Evolutionary conservation across 2,797 vertebrate species (phyloP).

Genomic region (Odontamblyopus rebecca): DNA sequence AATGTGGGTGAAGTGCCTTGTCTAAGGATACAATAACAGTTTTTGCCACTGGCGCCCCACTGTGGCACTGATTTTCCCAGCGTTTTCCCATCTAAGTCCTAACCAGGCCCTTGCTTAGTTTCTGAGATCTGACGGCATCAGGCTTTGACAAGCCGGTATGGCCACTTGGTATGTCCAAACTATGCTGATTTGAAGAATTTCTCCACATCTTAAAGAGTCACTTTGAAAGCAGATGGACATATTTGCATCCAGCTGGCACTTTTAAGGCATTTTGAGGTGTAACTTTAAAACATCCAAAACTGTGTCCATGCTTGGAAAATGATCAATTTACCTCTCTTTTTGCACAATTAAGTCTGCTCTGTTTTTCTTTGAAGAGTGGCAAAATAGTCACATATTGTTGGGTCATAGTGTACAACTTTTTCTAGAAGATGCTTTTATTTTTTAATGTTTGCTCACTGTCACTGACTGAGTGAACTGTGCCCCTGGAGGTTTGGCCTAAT

Average conservation of each 20-base stretch:
- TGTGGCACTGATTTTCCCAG: too few species aligned
- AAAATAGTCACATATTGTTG: neutral
- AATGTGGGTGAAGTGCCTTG: too few species aligned
- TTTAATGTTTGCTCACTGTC: neutral
- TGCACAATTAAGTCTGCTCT: conserved; percentile 2
- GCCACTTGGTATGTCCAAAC: too few species aligned
- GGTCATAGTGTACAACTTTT: neutral
- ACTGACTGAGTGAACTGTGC: neutral
- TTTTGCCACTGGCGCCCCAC: too few species aligned
- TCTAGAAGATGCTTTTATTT: neutral
- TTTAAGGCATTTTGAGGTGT: conserved; percentile 8
- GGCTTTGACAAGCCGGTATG: too few species aligned
- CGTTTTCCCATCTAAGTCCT: too few species aligned
- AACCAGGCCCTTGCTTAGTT: too few species aligned
- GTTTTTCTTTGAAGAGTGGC: neutral
- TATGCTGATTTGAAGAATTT: too few species aligned
- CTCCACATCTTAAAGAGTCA: too few species aligned
- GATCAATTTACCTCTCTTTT: conserved; percentile 3
- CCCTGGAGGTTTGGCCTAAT: conserved; percentile 4
- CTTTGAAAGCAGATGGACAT: too few species aligned
- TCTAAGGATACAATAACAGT: too few species aligned
- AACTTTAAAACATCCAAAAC: conserved; percentile 15
- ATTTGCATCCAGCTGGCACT: neutral
- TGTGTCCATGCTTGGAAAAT: neutral
- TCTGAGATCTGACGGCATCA: too few species aligned